Evolutionary conservation across 1,140 invertebrate species (phyloP).

Genomic region (Meloidogyne chitwoodi): DNA sequence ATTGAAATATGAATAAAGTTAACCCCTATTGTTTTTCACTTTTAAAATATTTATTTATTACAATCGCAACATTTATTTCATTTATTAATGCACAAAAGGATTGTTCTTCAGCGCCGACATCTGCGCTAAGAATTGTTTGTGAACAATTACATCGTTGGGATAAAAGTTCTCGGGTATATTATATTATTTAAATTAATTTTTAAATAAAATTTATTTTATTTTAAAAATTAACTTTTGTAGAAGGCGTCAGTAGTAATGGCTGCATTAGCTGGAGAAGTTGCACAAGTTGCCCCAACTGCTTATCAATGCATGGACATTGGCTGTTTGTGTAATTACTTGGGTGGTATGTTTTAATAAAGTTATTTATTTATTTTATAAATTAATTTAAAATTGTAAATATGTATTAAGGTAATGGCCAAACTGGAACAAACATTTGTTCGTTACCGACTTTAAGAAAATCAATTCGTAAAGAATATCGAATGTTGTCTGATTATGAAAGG

Average conservation of each 20-base stretch:
- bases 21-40: not conserved
- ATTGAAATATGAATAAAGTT: not conserved
- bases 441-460: slow-evolving; percentile 22
- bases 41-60: not conserved
- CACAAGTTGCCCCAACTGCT: slow-evolving; percentile 13
- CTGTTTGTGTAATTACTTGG: slow-evolving; percentile 21
- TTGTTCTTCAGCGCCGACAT: slow-evolving; percentile 44
- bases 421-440: not conserved
- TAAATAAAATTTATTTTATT: too few species aligned
- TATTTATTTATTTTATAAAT: too few species aligned
- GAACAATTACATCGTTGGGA: slow-evolving; percentile 52
- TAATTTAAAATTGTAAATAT: too few species aligned
- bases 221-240: too few species aligned
- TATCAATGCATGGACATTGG: slow-evolving; percentile 27
- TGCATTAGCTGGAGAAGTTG: not conserved
- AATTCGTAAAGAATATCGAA: slow-evolving; percentile 42
- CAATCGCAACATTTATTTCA: not conserved
- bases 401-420: not conserved
- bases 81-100: slow-evolving; percentile 29
- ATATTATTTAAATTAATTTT: too few species aligned
- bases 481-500: slow-evolving; percentile 32
- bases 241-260: too few species aligned
- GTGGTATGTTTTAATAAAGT: too few species aligned
- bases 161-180: slow-evolving; percentile 41
- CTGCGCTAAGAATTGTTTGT: slow-evolving; percentile 47